Evolutionary conservation across 2,113 vertebrate genomes (phyloP).

Genomic region (Hippolais icterina): DNA sequence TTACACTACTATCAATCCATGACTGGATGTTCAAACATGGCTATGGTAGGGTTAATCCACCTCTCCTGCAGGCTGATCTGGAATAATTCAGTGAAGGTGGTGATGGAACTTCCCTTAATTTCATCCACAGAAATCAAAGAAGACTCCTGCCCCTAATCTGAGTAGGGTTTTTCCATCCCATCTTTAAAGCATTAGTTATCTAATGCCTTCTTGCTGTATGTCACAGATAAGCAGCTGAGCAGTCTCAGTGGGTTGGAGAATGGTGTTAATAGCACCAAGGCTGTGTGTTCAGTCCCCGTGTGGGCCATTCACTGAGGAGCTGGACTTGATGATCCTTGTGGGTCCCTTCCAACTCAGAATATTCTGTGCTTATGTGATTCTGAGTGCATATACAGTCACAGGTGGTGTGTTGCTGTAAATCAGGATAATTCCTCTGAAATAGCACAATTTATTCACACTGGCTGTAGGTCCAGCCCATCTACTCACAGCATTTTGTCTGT

Average conservation of each 20-base stretch:
- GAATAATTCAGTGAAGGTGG: background rate
- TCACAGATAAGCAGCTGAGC: background rate
- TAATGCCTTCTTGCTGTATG: background rate
- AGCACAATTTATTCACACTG: background rate
- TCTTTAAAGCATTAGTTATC: background rate
- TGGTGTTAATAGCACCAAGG: slow-evolving; percentile 62
- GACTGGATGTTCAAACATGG: background rate
- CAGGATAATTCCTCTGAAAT: background rate
- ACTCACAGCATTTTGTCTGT: background rate
- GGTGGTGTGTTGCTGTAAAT: background rate
- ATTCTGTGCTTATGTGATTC: background rate
- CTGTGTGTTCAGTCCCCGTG: slow-evolving; percentile 49
- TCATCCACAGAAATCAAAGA: background rate
- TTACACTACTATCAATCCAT: background rate
- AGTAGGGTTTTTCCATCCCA: background rate
- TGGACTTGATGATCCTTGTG: background rate
- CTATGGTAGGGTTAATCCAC: background rate
- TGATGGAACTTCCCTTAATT: background rate
- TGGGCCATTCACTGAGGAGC: background rate
- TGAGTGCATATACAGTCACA: background rate
- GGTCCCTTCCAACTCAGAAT: background rate
- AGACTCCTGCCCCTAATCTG: background rate
- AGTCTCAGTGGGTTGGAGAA: slow-evolving; percentile 49
- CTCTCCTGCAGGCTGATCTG: background rate
- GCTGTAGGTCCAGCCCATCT: background rate